phyloP scores from a whole-genome alignment of 2,797 vertebrate genomes.

The Choloepus didactylus region DNA sequence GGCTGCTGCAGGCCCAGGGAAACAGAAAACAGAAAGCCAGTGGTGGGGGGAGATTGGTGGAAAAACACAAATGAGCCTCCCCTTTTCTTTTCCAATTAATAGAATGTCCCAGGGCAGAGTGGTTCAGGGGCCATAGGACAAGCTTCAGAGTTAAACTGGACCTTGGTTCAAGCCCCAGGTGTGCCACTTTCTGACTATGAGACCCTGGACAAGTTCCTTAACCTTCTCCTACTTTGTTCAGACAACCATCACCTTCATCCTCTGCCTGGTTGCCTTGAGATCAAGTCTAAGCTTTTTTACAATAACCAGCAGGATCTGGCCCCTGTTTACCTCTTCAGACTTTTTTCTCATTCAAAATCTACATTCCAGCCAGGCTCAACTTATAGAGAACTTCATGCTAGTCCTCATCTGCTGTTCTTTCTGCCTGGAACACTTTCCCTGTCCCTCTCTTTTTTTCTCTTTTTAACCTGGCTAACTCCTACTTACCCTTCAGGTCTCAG shows the following conservation, averaged over 20 bases:
- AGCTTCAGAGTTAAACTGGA: not conserved
- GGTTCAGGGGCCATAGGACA: not conserved
- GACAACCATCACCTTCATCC: not conserved
- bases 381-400: not conserved
- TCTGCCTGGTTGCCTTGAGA: not conserved
- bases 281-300: not conserved
- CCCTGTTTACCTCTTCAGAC: not conserved
- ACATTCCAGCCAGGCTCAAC: slow-evolving; percentile 1
- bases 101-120: not conserved
- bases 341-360: slow-evolving; percentile 23
- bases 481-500: not conserved
- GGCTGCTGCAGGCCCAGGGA: not conserved
- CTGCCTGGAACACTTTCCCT: not conserved
- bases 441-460: too few species aligned
- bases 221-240: not conserved
- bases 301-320: not conserved
- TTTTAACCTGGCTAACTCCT: not conserved
- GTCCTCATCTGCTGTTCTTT: slow-evolving; percentile 5
- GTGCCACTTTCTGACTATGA: not conserved
- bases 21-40: not conserved
- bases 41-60: not conserved
- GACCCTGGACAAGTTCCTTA: not conserved
- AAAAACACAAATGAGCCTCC: not conserved
- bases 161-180: not conserved
- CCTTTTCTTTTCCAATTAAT: not conserved